Evolutionary conservation across 1,140 invertebrate genomes (phyloP).

Genomic region (Phthorimaea operculella): DNA sequence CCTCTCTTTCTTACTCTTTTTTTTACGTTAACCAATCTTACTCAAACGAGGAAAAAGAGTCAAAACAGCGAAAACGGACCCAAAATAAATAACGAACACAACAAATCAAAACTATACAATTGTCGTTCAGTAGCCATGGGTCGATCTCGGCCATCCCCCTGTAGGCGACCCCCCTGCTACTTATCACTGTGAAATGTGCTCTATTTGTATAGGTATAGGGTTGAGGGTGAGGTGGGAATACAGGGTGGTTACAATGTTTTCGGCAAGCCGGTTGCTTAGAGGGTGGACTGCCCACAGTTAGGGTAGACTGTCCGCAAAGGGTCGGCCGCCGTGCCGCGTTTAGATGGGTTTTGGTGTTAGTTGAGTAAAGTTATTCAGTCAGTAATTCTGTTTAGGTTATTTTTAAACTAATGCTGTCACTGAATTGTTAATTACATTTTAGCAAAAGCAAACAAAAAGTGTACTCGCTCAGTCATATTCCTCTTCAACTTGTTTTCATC

Average conservation of each 20-base stretch:
- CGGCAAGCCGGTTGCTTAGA: slow-evolving; percentile 38
- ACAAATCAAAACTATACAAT: slow-evolving; percentile 60
- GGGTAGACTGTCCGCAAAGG: slow-evolving; percentile 61
- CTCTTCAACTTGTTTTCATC: too few species aligned
- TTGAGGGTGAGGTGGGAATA: slow-evolving; percentile 16
- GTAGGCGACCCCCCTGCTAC: background rate
- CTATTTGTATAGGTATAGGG: slow-evolving; percentile 16
- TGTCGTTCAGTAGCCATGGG: slow-evolving; percentile 45
- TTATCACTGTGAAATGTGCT: slow-evolving; percentile 7
- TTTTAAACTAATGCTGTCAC: too few species aligned
- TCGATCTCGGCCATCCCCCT: slow-evolving; percentile 44
- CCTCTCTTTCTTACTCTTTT: too few species aligned
- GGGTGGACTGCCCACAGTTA: slow-evolving; percentile 58
- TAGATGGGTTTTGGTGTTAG: background rate
- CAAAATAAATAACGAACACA: slow-evolving; percentile 27
- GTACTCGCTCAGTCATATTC: too few species aligned
- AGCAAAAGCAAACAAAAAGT: too few species aligned
- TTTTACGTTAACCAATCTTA: too few species aligned
- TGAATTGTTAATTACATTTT: too few species aligned
- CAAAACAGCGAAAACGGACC: background rate
- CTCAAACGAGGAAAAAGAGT: too few species aligned
- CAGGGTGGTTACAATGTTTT: slow-evolving; percentile 41
- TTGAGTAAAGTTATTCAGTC: too few species aligned
- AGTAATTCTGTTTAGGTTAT: too few species aligned
- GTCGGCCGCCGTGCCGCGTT: slow-evolving; percentile 26